Base-by-base conservation (phyloP, 1,140 invertebrate species). In the Drosophila tristis region DNA sequence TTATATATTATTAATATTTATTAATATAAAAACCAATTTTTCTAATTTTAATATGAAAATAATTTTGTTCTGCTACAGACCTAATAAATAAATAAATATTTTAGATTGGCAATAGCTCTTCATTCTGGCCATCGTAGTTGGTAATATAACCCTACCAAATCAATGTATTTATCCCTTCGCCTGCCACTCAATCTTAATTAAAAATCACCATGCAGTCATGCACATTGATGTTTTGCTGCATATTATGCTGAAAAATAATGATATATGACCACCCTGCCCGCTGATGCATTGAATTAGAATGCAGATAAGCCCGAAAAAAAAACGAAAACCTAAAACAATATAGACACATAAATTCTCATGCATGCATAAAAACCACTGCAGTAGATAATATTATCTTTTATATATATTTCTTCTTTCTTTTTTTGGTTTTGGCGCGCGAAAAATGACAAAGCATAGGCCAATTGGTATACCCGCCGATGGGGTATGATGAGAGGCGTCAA, bases 401-500 rank as follows among this genome's bases (percentile, higher is more conserved):
- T 57, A 57, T 53, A 5, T 39, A n/a, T n/a, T n/a, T n/a, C n/a
- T 7, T 25, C 4, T 44, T 42, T 26, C 26, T 74, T 65, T 59
- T 76, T 51, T 55, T 20, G 20, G 58, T 76, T 51, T 55, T 49
- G 15, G 26, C 26, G 51, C 61, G 61, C 29, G 48, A 20, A 29
- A 61, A 67, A 70, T 78, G 68, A 77, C 59, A 74, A 70, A 50
- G 84, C 62, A 68, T 49, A 65, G 71, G 45, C 60, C 58, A 64
- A 64, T 80, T 80, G 72, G 72, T 29, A 20, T 20, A 20, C 20
- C 20, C 20, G 1, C 20, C 20, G 20, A 20, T 6, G 26, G 26
- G 26, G 26, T 42, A 35, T 25, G 45, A 59, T 78, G 77, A 47
- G 67, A 48, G 82, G 81, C 78, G 81, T 87, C 82, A 81, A 86